Evolutionary conservation across 1,140 invertebrate species (phyloP), one percentile per base, ranked within the genome.

Genomic region (Lycorma delicatula): DNA sequence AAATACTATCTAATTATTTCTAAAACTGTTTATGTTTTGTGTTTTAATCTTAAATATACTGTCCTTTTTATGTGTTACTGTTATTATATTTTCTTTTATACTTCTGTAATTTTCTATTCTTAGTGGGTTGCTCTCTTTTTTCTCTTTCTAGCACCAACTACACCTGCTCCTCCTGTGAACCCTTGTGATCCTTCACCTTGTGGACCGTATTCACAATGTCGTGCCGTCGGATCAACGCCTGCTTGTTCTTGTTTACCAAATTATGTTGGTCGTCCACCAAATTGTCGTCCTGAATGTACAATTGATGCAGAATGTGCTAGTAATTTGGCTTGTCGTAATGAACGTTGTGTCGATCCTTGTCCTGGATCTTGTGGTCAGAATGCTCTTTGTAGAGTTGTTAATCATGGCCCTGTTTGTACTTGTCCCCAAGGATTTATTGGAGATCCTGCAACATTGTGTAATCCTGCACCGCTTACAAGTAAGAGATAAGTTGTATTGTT

Each of bases 11-110:
- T n/a, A n/a, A n/a, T n/a, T n/a, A n/a, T n/a, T n/a, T n/a, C n/a
- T n/a, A n/a, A n/a, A n/a, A n/a, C n/a, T n/a, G n/a, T n/a, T n/a
- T n/a, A n/a, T 77, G 75, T 34, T 82, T 89, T 77, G 85, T 87
- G 36, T 86, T 86, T 62, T 67, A 80, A 31, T 72, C n/a, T n/a
- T n/a, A 26, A 75, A 81, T 69, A 78, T 78, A 3, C 75, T 78
- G 58, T 70, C 69, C 49, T 63, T 67, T 59, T 79, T 78, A 60
- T 68, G 63, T 47, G n/a, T n/a, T n/a, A n/a, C 66, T 34, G 64
- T 54, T n/a, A 28, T 52, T 64, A 47, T 64, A 7, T 56, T 57
- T 31, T 47, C 48, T 59, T 55, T 36, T 56, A 31, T 60, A 47
- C 34, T 59, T 49, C 55, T n/a, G n/a, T n/a, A n/a, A n/a, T n/a